phyloP scores from a whole-genome alignment of 2,888 invertebrate species.

The Apotomis turbidana region DNA sequence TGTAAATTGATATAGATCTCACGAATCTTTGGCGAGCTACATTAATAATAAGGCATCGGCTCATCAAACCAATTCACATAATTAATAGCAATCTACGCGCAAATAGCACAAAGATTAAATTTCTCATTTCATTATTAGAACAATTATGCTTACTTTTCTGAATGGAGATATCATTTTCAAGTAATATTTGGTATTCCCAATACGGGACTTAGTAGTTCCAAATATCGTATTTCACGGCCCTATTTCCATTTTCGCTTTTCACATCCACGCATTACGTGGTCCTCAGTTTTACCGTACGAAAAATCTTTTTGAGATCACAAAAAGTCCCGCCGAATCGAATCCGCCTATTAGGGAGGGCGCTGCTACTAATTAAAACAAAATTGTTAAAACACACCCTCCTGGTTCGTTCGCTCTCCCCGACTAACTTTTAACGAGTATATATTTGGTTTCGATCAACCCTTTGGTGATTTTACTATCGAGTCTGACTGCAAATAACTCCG shows the following conservation, averaged over 20 bases:
- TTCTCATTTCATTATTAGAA: neutral
- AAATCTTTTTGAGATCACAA: slow-evolving; percentile 46
- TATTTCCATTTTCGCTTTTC: slow-evolving; percentile 19
- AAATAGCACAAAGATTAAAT: slow-evolving; percentile 4
- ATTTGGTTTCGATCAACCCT: slow-evolving; percentile 82
- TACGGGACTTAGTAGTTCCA: neutral
- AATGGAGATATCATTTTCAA: neutral
- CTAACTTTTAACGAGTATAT: slow-evolving; percentile 84
- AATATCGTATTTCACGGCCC: slow-evolving; percentile 14
- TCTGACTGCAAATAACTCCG: slow-evolving; percentile 81
- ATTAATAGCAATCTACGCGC: slow-evolving; percentile 10
- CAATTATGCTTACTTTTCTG: neutral
- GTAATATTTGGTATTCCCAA: slow-evolving; percentile 10
- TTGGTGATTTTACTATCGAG: slow-evolving; percentile 82
- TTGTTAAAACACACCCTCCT: slow-evolving; percentile 75
- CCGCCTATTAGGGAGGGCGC: slow-evolving; percentile 70
- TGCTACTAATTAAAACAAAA: slow-evolving; percentile 83
- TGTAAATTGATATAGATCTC: slow-evolving; percentile 22
- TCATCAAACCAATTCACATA: slow-evolving; percentile 12
- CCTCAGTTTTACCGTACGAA: slow-evolving; percentile 27
- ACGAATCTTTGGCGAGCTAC: slow-evolving; percentile 13
- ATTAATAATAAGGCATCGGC: slow-evolving; percentile 16
- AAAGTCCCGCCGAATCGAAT: slow-evolving; percentile 69
- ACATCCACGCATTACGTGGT: slow-evolving; percentile 14
- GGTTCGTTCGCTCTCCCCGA: slow-evolving; percentile 63